phyloP scores from a whole-genome alignment of 2,888 invertebrate genomes.

The Smittia aterrima region DNA sequence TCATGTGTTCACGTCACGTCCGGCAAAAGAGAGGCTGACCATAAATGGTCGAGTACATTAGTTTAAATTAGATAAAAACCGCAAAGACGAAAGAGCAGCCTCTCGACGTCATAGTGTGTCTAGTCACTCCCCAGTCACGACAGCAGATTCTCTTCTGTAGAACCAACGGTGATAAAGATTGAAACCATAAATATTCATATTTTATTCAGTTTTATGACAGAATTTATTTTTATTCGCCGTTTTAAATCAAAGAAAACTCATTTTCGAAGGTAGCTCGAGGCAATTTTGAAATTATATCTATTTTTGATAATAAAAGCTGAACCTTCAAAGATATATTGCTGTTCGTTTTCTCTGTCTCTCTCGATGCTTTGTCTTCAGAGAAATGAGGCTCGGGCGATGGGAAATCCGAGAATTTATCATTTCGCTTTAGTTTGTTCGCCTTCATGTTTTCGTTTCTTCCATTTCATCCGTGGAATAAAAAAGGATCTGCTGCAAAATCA shows the following conservation, averaged over 20 bases:
- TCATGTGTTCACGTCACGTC: neutral
- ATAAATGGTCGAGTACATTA: too few species aligned
- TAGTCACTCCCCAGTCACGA: neutral
- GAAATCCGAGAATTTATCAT: conserved; percentile 15
- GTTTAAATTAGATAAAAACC: too few species aligned
- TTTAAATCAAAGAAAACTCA: neutral
- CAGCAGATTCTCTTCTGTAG: too few species aligned
- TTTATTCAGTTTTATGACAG: too few species aligned
- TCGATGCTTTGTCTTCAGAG: neutral
- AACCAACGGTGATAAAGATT: too few species aligned
- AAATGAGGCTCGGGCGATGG: neutral
- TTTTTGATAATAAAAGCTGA: neutral
- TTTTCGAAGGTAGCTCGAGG: neutral
- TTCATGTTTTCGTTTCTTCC: neutral
- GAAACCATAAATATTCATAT: too few species aligned
- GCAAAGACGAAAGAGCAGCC: too few species aligned
- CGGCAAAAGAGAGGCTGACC: neutral
- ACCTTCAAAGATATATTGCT: neutral
- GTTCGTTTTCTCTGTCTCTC: neutral
- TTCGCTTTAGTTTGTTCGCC: neutral
- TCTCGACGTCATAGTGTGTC: neutral
- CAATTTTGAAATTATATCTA: neutral
- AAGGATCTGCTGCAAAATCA: neutral
- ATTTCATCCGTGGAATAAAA: neutral
- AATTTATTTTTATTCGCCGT: too few species aligned